A percentile compares a stretch with the other conserved stretches of the same genome.
Evolutionary conservation across 2,797 vertebrate genomes (phyloP).

Genomic region (Centroberyx gerrardi): DNA sequence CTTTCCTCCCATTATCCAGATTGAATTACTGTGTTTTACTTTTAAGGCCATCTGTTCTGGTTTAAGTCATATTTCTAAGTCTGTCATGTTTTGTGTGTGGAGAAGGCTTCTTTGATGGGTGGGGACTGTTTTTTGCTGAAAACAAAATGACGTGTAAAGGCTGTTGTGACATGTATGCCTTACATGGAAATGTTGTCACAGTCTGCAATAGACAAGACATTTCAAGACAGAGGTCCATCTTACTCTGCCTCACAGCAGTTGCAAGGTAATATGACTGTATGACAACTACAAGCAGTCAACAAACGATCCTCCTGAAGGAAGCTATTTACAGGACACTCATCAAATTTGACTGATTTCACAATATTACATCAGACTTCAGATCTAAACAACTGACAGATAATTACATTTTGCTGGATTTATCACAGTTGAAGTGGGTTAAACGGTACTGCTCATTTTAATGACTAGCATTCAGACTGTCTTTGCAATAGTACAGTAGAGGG

Average conservation of each 20-base stretch:
- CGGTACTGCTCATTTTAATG: conserved; percentile 49
- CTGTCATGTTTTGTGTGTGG: conserved; percentile 71
- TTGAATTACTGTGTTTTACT: conserved; percentile 86
- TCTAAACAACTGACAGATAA: conserved; percentile 34
- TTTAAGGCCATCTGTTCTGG: conserved; percentile 87
- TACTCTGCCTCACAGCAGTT: conserved; percentile 15
- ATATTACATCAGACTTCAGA: conserved; percentile 28
- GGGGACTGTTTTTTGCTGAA: conserved; percentile 60
- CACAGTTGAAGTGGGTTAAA: conserved; percentile 38
- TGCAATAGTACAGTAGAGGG: conserved; percentile 27
- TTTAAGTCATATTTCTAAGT: conserved; percentile 85
- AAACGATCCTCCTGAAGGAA: conserved; percentile 43
- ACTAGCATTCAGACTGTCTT: conserved; percentile 30
- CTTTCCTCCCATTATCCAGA: conserved; percentile 86
- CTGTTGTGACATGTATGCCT: conserved; percentile 70
- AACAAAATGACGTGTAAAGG: conserved; percentile 72
- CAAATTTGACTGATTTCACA: conserved; percentile 34
- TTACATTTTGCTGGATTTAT: conserved; percentile 38
- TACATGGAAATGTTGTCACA: conserved; percentile 55
- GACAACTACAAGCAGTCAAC: conserved; percentile 37
- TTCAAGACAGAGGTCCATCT: conserved; percentile 35
- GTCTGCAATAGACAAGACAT: conserved; percentile 45
- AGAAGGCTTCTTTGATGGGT: conserved; percentile 68
- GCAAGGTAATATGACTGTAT: conserved; percentile 19
- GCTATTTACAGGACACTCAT: conserved; percentile 47